Evolutionary conservation across 2,797 vertebrate species (phyloP), one percentile per base, ranked within the genome.

Genomic region (Erithacus rubecula): DNA sequence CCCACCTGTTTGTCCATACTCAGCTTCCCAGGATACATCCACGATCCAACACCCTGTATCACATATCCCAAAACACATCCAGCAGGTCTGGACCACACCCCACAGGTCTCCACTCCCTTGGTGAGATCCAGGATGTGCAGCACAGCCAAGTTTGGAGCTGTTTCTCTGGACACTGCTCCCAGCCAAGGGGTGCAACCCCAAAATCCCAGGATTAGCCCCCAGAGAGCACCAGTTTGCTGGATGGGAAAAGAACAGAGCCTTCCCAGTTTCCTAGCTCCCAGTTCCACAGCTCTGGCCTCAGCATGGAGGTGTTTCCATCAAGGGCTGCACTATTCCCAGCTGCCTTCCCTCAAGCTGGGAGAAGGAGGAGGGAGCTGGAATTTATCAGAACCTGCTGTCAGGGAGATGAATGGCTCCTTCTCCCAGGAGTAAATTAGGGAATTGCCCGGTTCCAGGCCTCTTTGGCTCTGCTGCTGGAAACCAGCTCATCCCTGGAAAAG

Each of bases 331-430:
- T 46, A 12, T 59, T 63, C 29, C 87, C 94, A 94, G 91, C 91
- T 94, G 95, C 78, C 65, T 94, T 64, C 21, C 76, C 89, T 96
- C 95, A 80, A 74, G 15, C 65, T 4, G 46, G 36, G 53, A 79
- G 83, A 39, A 78, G 93, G 87, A 94, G 95, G 83, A 93, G 94
- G 83, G 76, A 83, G 84, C 93, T 86, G 95, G 89, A 58, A 71
- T 94, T 89, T 91, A 74, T 94, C 91, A 1, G 68, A 63, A 65
- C 26, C 5, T 0, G 5, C 94, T 94, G 96, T 94, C 96, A 96
- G 80, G 86, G 70, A 95, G 91, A 96, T 62, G 72, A 53, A 95
- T 95, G 34, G 34, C 91, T 58, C 83, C 93, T 62, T 82, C 77
- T 95, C 85, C 85, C 83, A 55, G 65, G 69, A 90, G 91, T 64